Evolutionary conservation across 1,140 invertebrate species (phyloP), one percentile per base, ranked within the genome.

Genomic region (Polypedilum vanderplanki): DNA sequence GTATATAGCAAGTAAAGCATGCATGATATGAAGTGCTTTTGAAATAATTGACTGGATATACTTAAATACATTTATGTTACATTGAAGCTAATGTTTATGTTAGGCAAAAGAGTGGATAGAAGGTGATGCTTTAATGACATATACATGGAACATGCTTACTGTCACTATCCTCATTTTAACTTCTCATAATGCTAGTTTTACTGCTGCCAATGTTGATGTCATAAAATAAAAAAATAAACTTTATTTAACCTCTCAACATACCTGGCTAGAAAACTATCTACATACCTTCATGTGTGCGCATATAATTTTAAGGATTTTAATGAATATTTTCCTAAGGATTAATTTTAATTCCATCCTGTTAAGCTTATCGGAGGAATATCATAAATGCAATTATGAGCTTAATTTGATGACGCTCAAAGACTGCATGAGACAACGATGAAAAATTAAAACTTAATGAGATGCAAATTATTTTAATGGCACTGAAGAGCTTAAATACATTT

Each of bases 31-130:
- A 73, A 73, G 20, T 73, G 33, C 33, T 73, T 73, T 33, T 33
- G 33, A 73, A 33, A 33, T 73, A 22, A 73, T 73, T 73, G 18
- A 73, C 70, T 73, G 70, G 33, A 40, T 73, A 33, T 22, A 40
- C 12, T 57, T 57, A 57, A 57, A 57, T 57, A 57, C 46, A 57
- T 57, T 57, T 57, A 57, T 15, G n/a, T 12, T 12, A n/a, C 12
- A 57, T 57, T 12, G 12, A 57, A 57, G 46, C 46, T 57, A 57
- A 57, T 57, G 46, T 57, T 57, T 57, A 57, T 57, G 12, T 12
- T n/a, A 57, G 12, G n/a, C 15, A n/a, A 57, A 57, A 57, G 3
- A n/a, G 9, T 3, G 41, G 15, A 46, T 1, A 46, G 46, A 57
- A 57, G 46, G 10, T 57, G 46, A 57, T 57, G 46, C 46, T 57